Evolutionary conservation across 2,113 vertebrate species (phyloP).

Genomic region (Thamnophis sirtalis): DNA sequence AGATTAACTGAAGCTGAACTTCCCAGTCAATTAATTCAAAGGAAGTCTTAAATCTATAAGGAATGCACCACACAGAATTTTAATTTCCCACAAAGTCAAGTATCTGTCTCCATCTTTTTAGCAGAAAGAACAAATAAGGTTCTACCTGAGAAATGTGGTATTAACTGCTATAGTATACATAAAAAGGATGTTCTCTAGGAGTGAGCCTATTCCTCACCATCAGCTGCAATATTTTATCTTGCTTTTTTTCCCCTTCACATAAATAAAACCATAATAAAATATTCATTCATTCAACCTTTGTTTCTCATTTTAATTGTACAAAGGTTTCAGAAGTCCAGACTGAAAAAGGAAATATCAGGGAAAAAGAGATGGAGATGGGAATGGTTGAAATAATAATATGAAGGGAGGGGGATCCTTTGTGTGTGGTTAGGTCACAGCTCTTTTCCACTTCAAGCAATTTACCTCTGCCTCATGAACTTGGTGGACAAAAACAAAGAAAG

Average conservation of each 20-base stretch:
- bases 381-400: background rate
- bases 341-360: background rate
- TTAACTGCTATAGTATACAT: background rate
- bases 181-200: background rate
- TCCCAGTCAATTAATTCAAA: constrained; percentile 11
- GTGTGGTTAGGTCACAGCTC: background rate
- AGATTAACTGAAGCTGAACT: constrained; percentile 21
- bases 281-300: background rate
- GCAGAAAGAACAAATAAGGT: background rate
- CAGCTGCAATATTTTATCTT: background rate
- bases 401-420: background rate
- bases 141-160: background rate
- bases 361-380: background rate
- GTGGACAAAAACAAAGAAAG: too few relatives aligned
- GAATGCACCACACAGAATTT: background rate
- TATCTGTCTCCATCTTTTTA: background rate
- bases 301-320: background rate
- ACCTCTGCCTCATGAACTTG: too few relatives aligned
- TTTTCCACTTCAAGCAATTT: background rate
- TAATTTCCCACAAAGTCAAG: background rate
- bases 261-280: background rate
- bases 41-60: constrained; percentile 13
- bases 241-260: background rate
- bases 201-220: background rate
- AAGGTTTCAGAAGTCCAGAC: background rate